Evolutionary conservation across 92 coral and sea anemone genomes (phyloP).

Genomic region (Pocillopora grandis): DNA sequence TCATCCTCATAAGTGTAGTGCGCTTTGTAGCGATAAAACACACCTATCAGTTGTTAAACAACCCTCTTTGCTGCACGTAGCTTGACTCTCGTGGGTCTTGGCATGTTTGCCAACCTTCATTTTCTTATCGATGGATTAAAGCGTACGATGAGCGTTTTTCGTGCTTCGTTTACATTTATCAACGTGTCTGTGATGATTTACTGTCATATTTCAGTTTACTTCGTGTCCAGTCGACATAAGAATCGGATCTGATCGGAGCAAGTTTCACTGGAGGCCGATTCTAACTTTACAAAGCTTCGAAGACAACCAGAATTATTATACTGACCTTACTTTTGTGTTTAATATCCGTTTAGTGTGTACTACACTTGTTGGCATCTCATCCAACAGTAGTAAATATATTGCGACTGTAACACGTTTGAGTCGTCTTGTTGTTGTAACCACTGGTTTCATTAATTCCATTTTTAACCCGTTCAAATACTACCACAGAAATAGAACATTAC

Average conservation of each 20-base stretch:
- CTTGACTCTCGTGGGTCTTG: slow-evolving; percentile 3
- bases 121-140: background rate
- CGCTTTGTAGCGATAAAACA: slow-evolving; percentile 10
- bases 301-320: background rate
- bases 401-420: background rate
- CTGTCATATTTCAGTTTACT: slow-evolving; percentile 6
- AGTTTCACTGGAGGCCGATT: slow-evolving; percentile 15
- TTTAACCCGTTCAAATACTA: background rate
- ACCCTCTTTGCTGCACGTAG: background rate
- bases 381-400: background rate
- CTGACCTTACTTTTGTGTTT: background rate
- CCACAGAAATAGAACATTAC: background rate
- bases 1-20: slow-evolving; percentile 1
- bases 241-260: slow-evolving; percentile 17
- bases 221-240: slow-evolving; percentile 11
- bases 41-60: background rate
- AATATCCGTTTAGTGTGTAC: background rate
- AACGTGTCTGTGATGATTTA: background rate
- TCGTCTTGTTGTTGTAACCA: background rate
- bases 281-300: background rate
- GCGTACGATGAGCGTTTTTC: background rate
- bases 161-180: background rate
- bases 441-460: background rate
- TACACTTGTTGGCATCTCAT: background rate
- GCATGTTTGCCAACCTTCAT: background rate